These are phyloP conservation scores for Orcinus orca DNA, from an alignment of 2,113 vertebrate species.

Conservation along the genomic window DNA sequence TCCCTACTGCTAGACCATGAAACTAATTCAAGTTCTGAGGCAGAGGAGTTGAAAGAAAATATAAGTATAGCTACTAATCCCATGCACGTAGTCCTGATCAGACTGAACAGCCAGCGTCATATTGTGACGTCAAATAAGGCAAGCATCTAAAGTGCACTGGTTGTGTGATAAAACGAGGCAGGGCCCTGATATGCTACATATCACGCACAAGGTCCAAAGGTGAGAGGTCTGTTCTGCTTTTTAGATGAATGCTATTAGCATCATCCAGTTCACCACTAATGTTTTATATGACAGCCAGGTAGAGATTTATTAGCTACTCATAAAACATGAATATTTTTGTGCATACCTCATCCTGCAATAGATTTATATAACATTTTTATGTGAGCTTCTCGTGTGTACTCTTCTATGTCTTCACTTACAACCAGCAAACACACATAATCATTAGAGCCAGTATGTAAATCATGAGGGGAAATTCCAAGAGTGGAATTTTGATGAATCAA, in stretches of 20 bases:
- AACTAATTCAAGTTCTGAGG: neutral
- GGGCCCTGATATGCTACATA: neutral
- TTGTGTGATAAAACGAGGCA: neutral
- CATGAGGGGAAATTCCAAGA: slow-evolving; percentile 18
- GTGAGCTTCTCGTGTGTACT: neutral
- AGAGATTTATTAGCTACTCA: slow-evolving; percentile 64
- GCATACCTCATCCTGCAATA: slow-evolving; percentile 45
- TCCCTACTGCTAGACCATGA: neutral
- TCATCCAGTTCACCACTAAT: neutral
- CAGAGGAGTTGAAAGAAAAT: neutral
- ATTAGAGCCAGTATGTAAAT: neutral
- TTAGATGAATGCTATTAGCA: neutral
- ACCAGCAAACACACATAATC: neutral
- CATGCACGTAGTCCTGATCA: neutral
- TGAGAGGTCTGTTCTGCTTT: slow-evolving; percentile 3
- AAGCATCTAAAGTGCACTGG: neutral
- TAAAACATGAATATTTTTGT: slow-evolving; percentile 59
- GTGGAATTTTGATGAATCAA: slow-evolving; percentile 36
- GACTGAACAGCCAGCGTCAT: neutral
- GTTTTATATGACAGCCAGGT: slow-evolving; percentile 31
- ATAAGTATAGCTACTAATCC: neutral
- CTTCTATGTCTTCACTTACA: neutral
- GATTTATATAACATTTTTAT: slow-evolving; percentile 52
- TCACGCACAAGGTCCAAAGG: slow-evolving; percentile 37
- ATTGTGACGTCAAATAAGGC: neutral